Evolutionary conservation across 2,797 vertebrate genomes (phyloP), one percentile per base, ranked within the genome.

Genomic region (Australoheros facetus): DNA sequence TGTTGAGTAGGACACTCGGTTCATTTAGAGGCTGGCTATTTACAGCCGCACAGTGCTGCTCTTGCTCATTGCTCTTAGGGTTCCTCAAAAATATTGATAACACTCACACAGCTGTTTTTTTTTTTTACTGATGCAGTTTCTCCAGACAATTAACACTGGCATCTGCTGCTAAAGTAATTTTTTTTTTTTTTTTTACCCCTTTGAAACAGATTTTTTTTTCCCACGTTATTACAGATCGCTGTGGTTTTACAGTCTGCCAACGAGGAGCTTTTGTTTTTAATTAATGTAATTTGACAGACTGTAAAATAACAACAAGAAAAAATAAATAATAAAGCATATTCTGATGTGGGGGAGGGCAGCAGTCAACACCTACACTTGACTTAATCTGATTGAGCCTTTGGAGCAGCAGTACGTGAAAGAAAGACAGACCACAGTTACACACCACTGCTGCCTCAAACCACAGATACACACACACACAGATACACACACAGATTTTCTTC

Each of bases 1-100:
- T 32, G 64, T 85, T 81, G 81, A 79, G 73, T 60, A 19, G 64
- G 75, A 74, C 34, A 56, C 72, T 26, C 10, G 30, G 37, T 81
- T 88, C 75, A 78, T 91, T 92, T 88, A 80, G 75, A 84, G 89
- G 78, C 13, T 1, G 75, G 70, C 78, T 56, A 11, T 69, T 82
- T 70, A 70, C 11, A 56, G 48, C 69, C 56, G 2, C 48, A 2
- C 54, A 11, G 58, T 19, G 17, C 62, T 69, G 42, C 62, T 30
- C 1, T 51, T 19, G 13, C 53, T 78, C 37, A 48, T 71, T n/a
- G 54, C 85, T 88, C 16, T 1, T 26, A 74, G 82, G 75, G 39
- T 73, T 79, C 78, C 10, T 79, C 12, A 2, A 62, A 83, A 72
- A 81, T 88, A 88, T 82, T 77, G 82, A 89, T 79, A 79, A 74